These are phyloP conservation scores for Chironomus striatipennis DNA, from an alignment of 1,140 invertebrate genomes.

Conservation along the genomic window DNA sequence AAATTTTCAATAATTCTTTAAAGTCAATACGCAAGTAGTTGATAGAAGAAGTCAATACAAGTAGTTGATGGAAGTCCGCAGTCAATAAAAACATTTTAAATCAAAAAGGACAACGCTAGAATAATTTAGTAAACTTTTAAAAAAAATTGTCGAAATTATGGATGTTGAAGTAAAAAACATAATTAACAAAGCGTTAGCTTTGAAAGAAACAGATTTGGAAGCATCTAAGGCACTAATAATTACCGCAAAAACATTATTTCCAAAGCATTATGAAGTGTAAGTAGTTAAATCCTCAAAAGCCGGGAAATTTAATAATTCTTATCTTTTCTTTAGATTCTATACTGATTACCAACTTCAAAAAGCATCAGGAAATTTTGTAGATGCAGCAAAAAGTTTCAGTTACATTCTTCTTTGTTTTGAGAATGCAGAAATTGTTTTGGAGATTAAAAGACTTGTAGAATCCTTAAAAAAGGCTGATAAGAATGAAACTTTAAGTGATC, in stretches of 20 bases:
- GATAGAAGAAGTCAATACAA: no score
- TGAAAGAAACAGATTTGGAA: constrained; percentile 52
- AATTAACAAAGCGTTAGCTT: not conserved
- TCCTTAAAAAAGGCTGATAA: not conserved
- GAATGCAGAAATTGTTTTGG: not conserved
- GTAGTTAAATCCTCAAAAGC: constrained; percentile 38
- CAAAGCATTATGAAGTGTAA: constrained; percentile 75
- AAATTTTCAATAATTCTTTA: no score
- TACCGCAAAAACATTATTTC: constrained; percentile 80
- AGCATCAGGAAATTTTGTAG: constrained; percentile 63
- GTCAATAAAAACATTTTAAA: no score
- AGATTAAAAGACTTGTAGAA: not conserved
- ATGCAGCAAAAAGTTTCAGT: constrained; percentile 76
- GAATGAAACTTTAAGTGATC: not conserved
- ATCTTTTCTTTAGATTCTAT: constrained; percentile 45
- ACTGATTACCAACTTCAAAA: constrained; percentile 78
- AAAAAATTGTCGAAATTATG: not conserved
- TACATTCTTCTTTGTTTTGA: constrained; percentile 32
- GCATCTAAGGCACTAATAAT: constrained; percentile 84
- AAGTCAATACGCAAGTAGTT: no score
- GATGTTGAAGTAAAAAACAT: not conserved
- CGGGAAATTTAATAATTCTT: constrained; percentile 23
- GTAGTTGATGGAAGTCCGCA: no score
- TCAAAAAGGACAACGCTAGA: no score
- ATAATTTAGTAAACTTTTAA: no score